Base-by-base conservation (phyloP, 1,140 invertebrate species). In the Drosophila cardini region DNA sequence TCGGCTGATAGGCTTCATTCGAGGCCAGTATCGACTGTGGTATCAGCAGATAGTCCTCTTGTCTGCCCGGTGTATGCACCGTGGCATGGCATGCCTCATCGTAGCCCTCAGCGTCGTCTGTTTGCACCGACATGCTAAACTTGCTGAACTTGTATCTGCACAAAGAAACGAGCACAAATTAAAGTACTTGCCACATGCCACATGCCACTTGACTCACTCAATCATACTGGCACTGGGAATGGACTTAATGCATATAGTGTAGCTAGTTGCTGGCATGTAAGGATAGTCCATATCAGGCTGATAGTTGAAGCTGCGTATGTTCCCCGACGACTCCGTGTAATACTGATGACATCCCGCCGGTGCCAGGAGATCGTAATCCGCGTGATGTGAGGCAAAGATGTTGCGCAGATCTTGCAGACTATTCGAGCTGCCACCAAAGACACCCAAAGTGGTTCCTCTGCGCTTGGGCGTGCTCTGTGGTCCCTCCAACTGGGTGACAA, bases 311-410 rank as follows among this genome's bases (percentile, higher is more conserved):
- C 93, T 94, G 72, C 94, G 93, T 65, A 95, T 93, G 40, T 86
- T 91, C 8, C 94, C 95, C 0, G 91, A 77, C 7, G 92, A 69
- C 40, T 94, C 94, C 0, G 94, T 94, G 79, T 93, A 95, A 91
- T 95, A 95, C 71, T 95, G 95, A 11, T 95, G 92, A 68, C 94
- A 95, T 36, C 94, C 94, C 0, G 93, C 89, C 0, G 95, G 95
- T 2, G 95, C 95, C 15, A 89, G 43, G 15, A 91, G 70, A 60
- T 91, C 90, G n/a, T 82, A 81, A 34, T 91, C 89, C 0, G 80
- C 78, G 18, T 91, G 72, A 52, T 93, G 90, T 0, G 81, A 48
- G 32, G 87, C 76, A n/a, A 91, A 91, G 3, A 91, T 86, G 16
- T 68, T 83, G 13, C 85, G 74, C 48, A 91, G 53, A 76, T 91